Evolutionary conservation across 53 echinoderm and acorn worm genomes (phyloP).

Genomic region (Apostichopus leukothele): DNA sequence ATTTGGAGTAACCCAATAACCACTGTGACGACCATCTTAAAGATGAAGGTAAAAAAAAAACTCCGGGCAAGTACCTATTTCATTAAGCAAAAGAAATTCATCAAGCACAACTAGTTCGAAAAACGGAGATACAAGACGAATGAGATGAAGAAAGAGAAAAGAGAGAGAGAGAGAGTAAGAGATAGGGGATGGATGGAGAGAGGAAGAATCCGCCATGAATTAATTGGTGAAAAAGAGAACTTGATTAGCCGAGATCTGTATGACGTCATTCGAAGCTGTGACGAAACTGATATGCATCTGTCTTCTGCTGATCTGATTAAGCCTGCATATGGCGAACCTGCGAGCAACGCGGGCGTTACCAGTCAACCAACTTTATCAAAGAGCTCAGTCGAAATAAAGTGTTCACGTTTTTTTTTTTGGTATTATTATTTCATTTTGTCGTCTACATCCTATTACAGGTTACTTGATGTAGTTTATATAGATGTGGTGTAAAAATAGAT

Average conservation of each 20-base stretch:
- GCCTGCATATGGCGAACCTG: not conserved
- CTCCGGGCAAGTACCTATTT: slow-evolving; percentile 3
- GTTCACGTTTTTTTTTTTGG: too few species aligned
- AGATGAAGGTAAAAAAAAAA: not conserved
- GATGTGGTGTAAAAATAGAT: too few species aligned
- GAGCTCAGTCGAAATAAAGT: too few species aligned
- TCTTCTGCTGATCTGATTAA: not conserved
- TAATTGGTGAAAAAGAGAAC: slow-evolving; percentile 18
- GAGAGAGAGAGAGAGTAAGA: not conserved
- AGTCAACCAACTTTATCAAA: too few species aligned
- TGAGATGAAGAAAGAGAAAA: not conserved
- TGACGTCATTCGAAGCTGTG: slow-evolving; percentile 31
- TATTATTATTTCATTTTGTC: too few species aligned
- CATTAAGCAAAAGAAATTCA: not conserved
- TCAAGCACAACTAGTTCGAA: slow-evolving; percentile 10
- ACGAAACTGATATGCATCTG: not conserved
- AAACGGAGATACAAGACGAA: not conserved
- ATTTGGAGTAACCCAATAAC: slow-evolving; percentile 14
- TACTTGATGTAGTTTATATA: too few species aligned
- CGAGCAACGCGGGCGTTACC: not conserved
- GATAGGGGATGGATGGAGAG: not conserved
- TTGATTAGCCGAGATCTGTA: slow-evolving; percentile 10
- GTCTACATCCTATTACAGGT: too few species aligned
- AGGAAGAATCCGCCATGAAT: not conserved
- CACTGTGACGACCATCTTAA: not conserved